Conservation (phyloP, 2,888 invertebrate species). For the Hedychridium roseum region DNA sequence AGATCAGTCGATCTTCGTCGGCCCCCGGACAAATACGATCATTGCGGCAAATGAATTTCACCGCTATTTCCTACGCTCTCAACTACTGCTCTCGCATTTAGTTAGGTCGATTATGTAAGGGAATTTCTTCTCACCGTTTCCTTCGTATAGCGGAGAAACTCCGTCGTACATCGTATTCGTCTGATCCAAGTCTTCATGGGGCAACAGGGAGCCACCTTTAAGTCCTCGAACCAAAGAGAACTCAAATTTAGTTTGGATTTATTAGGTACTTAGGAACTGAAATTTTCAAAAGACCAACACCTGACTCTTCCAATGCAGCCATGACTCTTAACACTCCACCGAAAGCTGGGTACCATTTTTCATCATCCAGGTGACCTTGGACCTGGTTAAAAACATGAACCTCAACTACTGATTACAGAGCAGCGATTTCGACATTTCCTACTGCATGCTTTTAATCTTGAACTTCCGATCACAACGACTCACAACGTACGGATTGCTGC, state of each 20-base stretch:
- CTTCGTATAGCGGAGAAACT: conserved; percentile 33
- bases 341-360: conserved; percentile 69
- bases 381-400: conserved; percentile 50
- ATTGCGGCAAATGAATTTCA: background rate
- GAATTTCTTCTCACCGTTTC: conserved; percentile 18
- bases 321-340: conserved; percentile 65
- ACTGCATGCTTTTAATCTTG: background rate
- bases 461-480: conserved; percentile 26
- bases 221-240: too few species aligned
- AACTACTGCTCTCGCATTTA: too few species aligned
- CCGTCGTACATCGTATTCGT: conserved; percentile 15
- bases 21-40: background rate
- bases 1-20: background rate
- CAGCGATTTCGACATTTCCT: background rate
- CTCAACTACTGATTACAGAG: background rate
- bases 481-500: conserved; percentile 59
- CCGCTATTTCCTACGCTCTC: too few species aligned
- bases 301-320: conserved; percentile 57
- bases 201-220: too few species aligned
- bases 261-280: too few species aligned
- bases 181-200: conserved; percentile 27
- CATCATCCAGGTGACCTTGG: conserved; percentile 68
- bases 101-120: conserved; percentile 3
- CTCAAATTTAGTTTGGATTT: too few species aligned
- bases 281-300: too few species aligned